Evolutionary conservation across 2,888 invertebrate genomes (phyloP).

Genomic region (Drosophila infuscata): DNA sequence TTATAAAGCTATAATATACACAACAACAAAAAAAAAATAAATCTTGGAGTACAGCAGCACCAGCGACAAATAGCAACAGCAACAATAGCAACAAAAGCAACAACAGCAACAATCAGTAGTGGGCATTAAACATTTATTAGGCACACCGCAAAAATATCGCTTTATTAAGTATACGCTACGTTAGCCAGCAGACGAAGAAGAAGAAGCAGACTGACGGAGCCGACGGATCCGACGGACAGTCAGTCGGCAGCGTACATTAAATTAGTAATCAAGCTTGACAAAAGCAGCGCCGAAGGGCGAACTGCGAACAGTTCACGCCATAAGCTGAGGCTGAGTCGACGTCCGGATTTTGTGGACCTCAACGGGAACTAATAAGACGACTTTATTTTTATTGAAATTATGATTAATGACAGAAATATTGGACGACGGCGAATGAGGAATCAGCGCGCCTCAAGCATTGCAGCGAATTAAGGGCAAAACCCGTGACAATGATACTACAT

Average conservation of each 20-base stretch:
- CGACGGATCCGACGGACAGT: constrained; percentile 2
- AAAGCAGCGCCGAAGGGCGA: constrained; percentile 39
- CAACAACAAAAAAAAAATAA: not conserved
- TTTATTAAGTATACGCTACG: constrained; percentile 71
- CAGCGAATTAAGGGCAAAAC: constrained; percentile 56
- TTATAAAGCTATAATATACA: constrained; percentile 19
- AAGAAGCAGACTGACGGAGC: constrained; percentile 7
- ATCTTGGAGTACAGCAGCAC: constrained; percentile 35
- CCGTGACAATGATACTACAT: constrained; percentile 35
- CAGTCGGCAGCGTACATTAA: constrained; percentile 43
- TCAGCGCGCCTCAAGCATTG: constrained; percentile 37
- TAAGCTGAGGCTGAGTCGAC: constrained; percentile 40
- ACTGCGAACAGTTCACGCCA: constrained; percentile 21
- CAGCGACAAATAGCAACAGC: constrained; percentile 13
- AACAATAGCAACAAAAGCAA: constrained; percentile 28
- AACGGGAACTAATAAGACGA: constrained; percentile 62
- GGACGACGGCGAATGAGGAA: constrained; percentile 49
- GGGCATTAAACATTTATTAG: constrained; percentile 56
- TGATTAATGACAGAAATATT: constrained; percentile 79
- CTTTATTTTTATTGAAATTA: constrained; percentile 79
- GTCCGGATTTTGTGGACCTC: constrained; percentile 16
- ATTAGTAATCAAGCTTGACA: constrained; percentile 71
- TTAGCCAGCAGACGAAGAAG: constrained; percentile 27
- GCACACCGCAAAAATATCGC: constrained; percentile 54
- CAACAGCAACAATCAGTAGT: constrained; percentile 28